Percentiles rank a stretch among this genome's conserved stretches.
Evolutionary conservation across 2,797 vertebrate genomes (phyloP).

Genomic region (Phataginus tetradactyla): DNA sequence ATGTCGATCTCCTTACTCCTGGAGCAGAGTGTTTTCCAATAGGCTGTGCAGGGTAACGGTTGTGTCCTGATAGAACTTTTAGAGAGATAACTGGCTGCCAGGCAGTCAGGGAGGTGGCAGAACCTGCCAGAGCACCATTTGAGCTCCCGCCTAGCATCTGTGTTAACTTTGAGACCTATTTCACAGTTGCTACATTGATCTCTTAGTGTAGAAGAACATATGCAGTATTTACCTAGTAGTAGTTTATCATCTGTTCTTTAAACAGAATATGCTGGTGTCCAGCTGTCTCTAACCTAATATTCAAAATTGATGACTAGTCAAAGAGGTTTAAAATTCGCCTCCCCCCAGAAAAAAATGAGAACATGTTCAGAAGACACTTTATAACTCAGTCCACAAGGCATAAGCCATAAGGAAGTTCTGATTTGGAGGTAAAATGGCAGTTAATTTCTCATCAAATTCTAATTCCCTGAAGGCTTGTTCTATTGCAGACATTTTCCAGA

Average conservation of each 20-base stretch:
- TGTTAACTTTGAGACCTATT: neutral
- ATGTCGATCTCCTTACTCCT: neutral
- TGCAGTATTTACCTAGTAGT: neutral
- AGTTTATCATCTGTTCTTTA: neutral
- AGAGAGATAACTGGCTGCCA: neutral
- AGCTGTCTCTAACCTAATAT: neutral
- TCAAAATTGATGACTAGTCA: constrained; percentile 1
- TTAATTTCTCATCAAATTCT: constrained; percentile 15
- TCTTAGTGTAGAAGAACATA: neutral
- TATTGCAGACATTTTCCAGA: neutral
- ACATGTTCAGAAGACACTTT: constrained; percentile 23
- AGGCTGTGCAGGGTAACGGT: neutral
- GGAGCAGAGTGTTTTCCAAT: neutral
- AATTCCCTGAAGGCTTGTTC: neutral
- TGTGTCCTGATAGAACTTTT: neutral
- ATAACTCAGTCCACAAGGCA: neutral
- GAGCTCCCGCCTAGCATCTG: neutral
- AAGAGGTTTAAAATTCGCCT: constrained; percentile 22
- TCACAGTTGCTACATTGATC: neutral
- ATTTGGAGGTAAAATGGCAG: neutral
- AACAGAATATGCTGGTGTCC: neutral
- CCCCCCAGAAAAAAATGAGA: neutral
- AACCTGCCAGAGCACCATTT: neutral
- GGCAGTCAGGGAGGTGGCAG: neutral
- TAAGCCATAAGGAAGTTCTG: neutral